Evolutionary conservation across 2,113 vertebrate genomes (phyloP), one percentile per base, ranked within the genome.

Genomic region (Hyla sarda): DNA sequence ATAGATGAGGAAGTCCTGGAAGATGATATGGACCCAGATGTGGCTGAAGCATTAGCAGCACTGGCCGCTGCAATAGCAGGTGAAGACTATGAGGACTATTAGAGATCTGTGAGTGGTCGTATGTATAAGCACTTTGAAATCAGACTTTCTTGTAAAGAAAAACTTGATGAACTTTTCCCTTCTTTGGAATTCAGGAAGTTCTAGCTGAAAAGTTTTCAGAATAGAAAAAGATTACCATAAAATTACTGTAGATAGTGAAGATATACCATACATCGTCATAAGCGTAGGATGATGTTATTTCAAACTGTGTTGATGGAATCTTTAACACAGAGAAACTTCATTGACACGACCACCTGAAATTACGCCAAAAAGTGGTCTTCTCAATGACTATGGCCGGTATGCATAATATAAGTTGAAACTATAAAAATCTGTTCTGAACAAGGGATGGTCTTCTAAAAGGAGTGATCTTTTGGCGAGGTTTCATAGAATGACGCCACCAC

Each of bases 1-100:
- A 32, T 54, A 47, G 25, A 84, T 50, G 87, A 81, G 0, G 0
- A 4, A 2, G 50, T 88, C 1, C 74, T 88, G 25, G 88, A 62
- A 7, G 95, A 96, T 3, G 52, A 95, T 56, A 96, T 96, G 6
- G 97, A 99, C 2, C 95, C 92, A 0, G 98, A 97, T 77, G 94
- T 99, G 82, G 98, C 96, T 0, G 98, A 97, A 90, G 97, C 97
- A 21, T 95, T 99, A 0, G 98, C 97, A 0, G 98, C 97, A 0
- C 75, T 99, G 65, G 98, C 97, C 88, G 97, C 97, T 16, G 98
- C 97, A 48, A 99, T 97, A 0, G 97, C 96, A 0, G 97, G 78
- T 65, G 78, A 81, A 47, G 78, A 81, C 3, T 81, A 28, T 62
- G 34, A 81, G 25, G 78, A 65, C 56, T 47, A 17, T 10, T 81